Evolutionary conservation across 2,113 vertebrate species (phyloP), one percentile per base, ranked within the genome.

Genomic region (Fregetta grallaria): DNA sequence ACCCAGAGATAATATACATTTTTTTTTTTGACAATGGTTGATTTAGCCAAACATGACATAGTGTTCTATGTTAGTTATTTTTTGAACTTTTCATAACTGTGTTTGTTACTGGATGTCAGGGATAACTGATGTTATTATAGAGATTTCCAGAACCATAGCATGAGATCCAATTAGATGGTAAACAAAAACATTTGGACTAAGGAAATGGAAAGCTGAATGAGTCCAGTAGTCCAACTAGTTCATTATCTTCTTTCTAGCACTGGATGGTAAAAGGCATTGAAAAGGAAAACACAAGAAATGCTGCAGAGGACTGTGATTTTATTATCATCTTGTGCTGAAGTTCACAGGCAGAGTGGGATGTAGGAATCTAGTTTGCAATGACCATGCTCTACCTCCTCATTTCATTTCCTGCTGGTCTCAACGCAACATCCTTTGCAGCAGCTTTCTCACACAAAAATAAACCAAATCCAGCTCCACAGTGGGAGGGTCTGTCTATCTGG

Each of bases 1-100:
- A 94, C 97, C 95, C 34, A 72, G 63, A 84, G 93, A 94, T 96
- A 95, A 96, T 55, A 79, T 16, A 42, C 11, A 38, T 38, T 75
- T 14, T 12, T 52, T 67, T 55, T 52, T 76, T 40, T 73, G 6
- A 38, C 76, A 89, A 44, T 25, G 7, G 8, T 68, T 94, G 16
- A 74, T 4, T 78, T 89, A 84, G 53, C 77, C 78, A 92, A 87
- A 86, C 75, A 89, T 77, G 61, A 78, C 65, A 81, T 29, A 89
- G 34, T 71, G n/a, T 91, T 82, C 50, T 90, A 58, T 73, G 80
- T n/a, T 53, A 90, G 34, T 20, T 92, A 56, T 61, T 91, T 92
- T 87, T 81, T 92, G 15, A 95, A 90, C 44, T 94, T 91, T 86
- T 30, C 27, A 26, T 44, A 79, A 38, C 19, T 65, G 20, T 75